Percentiles rank a stretch among this genome's conserved stretches.
phyloP scores from a whole-genome alignment of 2,113 vertebrate genomes.

The Cricetomys ansorgei region DNA sequence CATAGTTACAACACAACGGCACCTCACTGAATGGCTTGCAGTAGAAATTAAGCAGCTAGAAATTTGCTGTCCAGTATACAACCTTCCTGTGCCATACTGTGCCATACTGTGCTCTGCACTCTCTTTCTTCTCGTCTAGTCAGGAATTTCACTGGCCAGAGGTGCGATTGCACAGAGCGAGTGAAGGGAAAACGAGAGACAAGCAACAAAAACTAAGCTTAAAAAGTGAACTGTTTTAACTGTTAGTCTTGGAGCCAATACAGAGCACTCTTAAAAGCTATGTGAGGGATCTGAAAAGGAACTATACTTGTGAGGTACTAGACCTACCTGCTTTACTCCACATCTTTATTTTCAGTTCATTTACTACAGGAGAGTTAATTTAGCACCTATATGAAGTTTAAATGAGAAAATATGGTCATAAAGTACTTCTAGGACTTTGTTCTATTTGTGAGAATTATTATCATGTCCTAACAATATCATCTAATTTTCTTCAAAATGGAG shows the following conservation, averaged over 20 bases:
- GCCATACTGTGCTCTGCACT: neutral
- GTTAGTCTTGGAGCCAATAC: neutral
- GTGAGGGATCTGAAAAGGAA: too few species aligned
- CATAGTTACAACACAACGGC: neutral
- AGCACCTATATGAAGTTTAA: neutral
- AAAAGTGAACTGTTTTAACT: neutral
- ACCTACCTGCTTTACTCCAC: neutral
- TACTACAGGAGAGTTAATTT: neutral
- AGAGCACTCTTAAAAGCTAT: neutral
- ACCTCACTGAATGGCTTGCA: constrained; percentile 3
- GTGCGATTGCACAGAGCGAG: neutral
- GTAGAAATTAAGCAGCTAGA: neutral
- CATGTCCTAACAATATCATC: neutral
- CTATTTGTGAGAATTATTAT: neutral
- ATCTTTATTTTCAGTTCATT: neutral
- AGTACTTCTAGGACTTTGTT: neutral
- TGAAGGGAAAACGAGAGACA: neutral
- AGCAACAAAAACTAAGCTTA: neutral
- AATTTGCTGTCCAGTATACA: neutral
- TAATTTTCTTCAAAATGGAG: constrained; percentile 1
- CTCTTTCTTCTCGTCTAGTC: neutral
- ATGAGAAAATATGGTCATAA: constrained; percentile 1
- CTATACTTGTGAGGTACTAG: neutral
- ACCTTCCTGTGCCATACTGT: neutral
- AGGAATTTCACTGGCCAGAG: neutral